Evolutionary conservation across 2,797 vertebrate species (phyloP), one percentile per base, ranked within the genome.

Genomic region (Danio aesculapii): DNA sequence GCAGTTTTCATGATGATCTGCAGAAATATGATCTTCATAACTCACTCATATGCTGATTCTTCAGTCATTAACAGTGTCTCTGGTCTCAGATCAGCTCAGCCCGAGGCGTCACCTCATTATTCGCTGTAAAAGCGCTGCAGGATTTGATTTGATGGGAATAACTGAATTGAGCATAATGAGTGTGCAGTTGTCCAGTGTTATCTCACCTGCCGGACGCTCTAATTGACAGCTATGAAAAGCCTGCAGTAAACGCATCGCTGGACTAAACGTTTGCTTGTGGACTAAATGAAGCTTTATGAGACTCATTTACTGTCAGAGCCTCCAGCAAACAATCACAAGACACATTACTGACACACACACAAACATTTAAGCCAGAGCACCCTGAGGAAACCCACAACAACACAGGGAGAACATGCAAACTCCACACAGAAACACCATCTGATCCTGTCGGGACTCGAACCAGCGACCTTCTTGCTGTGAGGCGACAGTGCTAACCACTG

Each of bases 91-190:
- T 30, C 30, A 30, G 41, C 79, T 89, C 83, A 16, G 44, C 41
- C 88, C 85, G 89, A 89, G 71, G 91, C 90, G 88, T 81, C 82
- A 87, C 87, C 87, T 86, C 87, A 82, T 87, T 87, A 89, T 90
- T 90, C 89, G 87, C 90, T 85, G 90, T 88, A 88, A 89, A 85
- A 88, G 81, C 87, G 88, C 90, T 88, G 87, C 88, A 87, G 89
- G 86, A 89, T 91, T 88, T 91, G 80, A 90, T 92, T 92, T 88
- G 86, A 91, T 90, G 90, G 82, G 87, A 90, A 91, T 92, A 87
- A 88, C 87, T 90, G 88, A 85, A 88, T 92, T 91, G 89, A 86
- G 59, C 47, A 14, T 80, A 85, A 85, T 79, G 84, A 82, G 17
- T 17, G 16, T 5, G 52, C 58, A 44, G 8, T 79, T 69, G 63